These are phyloP conservation scores for Onthophagus taurus DNA, from an alignment of 1,140 invertebrate genomes.

Conservation along the genomic window DNA sequence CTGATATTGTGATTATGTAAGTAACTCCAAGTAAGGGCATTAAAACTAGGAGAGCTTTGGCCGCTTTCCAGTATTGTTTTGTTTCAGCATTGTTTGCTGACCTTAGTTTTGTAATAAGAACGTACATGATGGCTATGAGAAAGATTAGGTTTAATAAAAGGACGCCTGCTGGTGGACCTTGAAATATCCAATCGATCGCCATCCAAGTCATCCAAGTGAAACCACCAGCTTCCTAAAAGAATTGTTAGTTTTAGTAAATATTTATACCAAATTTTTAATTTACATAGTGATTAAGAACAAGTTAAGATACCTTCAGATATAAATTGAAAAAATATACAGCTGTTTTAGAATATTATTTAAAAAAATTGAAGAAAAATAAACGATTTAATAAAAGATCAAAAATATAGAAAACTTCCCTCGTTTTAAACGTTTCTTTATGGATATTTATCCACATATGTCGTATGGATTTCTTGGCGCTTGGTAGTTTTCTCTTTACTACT, in stretches of 20 bases:
- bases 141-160: conserved; percentile 76
- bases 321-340: not conserved
- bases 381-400: no score
- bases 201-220: conserved; percentile 11
- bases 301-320: not conserved
- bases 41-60: conserved; percentile 75
- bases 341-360: not conserved
- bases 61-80: conserved; percentile 77
- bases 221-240: not conserved
- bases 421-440: no score
- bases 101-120: conserved; percentile 81
- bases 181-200: conserved; percentile 62
- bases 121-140: conserved; percentile 86
- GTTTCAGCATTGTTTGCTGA: conserved; percentile 69
- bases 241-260: not conserved
- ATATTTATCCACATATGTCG: no score
- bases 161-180: conserved; percentile 59
- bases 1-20: conserved; percentile 67
- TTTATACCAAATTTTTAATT: not conserved
- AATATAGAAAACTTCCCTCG: no score
- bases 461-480: no score
- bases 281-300: not conserved
- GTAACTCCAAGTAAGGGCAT: conserved; percentile 82
- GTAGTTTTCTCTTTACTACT: no score
- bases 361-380: no score